phyloP scores from a whole-genome alignment of 2,888 invertebrate genomes.

The Pristionchus maxplancki region DNA sequence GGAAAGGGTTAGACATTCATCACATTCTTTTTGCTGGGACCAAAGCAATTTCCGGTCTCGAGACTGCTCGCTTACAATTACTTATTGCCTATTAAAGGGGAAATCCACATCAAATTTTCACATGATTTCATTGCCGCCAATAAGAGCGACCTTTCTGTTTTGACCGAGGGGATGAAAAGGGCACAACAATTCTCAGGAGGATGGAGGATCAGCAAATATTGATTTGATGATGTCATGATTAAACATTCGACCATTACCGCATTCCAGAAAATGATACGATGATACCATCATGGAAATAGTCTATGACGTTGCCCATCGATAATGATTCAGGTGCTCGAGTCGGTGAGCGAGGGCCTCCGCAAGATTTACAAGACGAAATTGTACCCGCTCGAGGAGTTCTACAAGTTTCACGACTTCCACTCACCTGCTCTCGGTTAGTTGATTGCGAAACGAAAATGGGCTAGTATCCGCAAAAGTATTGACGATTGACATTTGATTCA shows the following conservation, averaged over 20 bases:
- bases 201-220: not conserved
- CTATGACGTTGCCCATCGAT: not conserved
- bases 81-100: not conserved
- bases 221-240: not conserved
- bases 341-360: conserved; percentile 94
- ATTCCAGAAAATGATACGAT: not conserved
- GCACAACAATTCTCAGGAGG: not conserved
- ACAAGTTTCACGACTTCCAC: conserved; percentile 96
- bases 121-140: not conserved
- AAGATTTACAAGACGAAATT: conserved; percentile 92
- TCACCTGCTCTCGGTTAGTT: conserved; percentile 87
- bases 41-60: not conserved
- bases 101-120: not conserved
- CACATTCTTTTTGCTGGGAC: not conserved
- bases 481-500: too few species aligned
- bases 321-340: conserved; percentile 82
- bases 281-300: not conserved
- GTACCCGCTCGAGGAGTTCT: conserved; percentile 90
- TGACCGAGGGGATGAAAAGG: not conserved
- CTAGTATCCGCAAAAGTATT: too few species aligned
- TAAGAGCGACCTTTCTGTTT: conserved; percentile 19
- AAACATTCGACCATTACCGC: too few species aligned
- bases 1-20: not conserved
- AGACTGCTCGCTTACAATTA: not conserved
- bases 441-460: too few species aligned